phyloP scores from a whole-genome alignment of 2,113 vertebrate genomes.

The Oncorhynchus tshawytscha region DNA sequence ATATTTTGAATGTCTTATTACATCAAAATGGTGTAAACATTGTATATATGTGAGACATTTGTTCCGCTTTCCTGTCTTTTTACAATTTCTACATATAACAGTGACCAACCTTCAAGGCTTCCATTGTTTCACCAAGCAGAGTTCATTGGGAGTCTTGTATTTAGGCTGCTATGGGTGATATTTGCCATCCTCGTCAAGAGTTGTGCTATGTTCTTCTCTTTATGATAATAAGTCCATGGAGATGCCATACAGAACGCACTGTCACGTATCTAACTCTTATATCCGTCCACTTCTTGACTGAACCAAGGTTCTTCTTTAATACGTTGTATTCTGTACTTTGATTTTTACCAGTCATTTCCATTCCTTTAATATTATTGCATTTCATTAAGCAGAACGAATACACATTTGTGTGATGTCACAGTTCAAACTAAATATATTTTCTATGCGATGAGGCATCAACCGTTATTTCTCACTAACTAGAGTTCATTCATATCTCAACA shows the following conservation, averaged over 20 bases:
- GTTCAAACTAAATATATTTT: constrained; percentile 47
- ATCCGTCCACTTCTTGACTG: neutral
- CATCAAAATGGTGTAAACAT: neutral
- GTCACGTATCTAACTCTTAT: neutral
- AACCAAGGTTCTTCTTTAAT: neutral
- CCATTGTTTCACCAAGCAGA: neutral
- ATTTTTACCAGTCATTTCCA: neutral
- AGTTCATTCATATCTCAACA: neutral
- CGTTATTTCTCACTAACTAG: neutral
- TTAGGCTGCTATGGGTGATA: neutral
- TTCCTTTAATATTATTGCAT: constrained; percentile 11
- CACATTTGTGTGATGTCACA: constrained; percentile 8
- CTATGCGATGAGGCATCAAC: constrained; percentile 9
- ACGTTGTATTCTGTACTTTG: neutral
- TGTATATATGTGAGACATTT: neutral
- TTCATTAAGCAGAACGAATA: constrained; percentile 13
- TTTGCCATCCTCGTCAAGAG: neutral
- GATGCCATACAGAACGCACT: neutral
- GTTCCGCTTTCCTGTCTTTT: neutral
- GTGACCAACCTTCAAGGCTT: neutral
- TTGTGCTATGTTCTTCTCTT: neutral
- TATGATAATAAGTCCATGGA: neutral
- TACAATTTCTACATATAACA: neutral
- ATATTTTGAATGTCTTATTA: neutral
- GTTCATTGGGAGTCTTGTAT: neutral